Percentiles rank a stretch among this genome's conserved stretches.
These are phyloP conservation scores for Capitella teleta DNA, from an alignment of 1,140 invertebrate species.

Conservation along the genomic window DNA sequence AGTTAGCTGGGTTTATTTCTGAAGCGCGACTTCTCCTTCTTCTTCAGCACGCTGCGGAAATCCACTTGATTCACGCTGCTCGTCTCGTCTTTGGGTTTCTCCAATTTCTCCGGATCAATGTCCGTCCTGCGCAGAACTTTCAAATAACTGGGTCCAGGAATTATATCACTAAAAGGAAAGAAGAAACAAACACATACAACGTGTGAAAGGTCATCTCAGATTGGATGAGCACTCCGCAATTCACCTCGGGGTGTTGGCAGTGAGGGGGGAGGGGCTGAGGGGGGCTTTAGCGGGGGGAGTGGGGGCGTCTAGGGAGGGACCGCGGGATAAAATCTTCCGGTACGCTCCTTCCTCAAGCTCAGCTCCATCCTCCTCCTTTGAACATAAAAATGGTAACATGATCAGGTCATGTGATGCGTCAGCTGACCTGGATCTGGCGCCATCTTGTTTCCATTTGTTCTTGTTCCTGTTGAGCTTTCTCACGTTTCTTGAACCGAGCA, in stretches of 20 bases:
- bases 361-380: no score
- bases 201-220: background rate
- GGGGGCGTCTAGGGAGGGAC: background rate
- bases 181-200: background rate
- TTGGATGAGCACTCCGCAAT: background rate
- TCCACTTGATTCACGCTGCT: constrained; percentile 8
- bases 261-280: background rate
- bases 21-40: background rate
- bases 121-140: constrained; percentile 56
- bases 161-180: background rate
- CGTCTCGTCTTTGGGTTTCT: constrained; percentile 43
- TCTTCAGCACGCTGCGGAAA: constrained; percentile 15
- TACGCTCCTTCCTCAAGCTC: no score
- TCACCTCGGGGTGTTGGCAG: background rate
- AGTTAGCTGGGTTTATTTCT: no score
- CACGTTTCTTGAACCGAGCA: no score
- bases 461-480: no score
- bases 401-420: no score
- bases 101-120: constrained; percentile 55
- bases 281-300: background rate
- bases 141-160: constrained; percentile 58
- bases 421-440: no score
- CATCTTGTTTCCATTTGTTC: no score
- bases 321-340: no score
- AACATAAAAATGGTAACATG: no score